Evolutionary conservation across 2,113 vertebrate genomes (phyloP), one percentile per base, ranked within the genome.

Genomic region (Onychostruthus taczanowskii): DNA sequence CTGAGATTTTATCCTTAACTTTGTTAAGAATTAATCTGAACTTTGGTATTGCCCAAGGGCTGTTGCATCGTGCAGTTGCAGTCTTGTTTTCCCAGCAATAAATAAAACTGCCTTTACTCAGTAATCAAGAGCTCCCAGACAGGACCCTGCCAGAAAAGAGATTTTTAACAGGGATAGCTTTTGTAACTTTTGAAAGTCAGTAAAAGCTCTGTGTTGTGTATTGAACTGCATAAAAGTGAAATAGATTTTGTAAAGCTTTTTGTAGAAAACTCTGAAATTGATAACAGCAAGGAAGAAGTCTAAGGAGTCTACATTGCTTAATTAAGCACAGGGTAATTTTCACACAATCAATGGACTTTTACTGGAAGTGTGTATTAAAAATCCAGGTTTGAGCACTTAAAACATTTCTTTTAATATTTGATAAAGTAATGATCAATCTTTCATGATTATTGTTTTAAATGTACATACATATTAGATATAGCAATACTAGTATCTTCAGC

Each of bases 391-490:
- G 59, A 89, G 69, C 79, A 69, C 82, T 93, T 82, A 78, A 78
- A 82, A 72, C 59, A 33, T 63, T 76, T 85, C 2, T 90, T 84
- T 90, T 82, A 88, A 79, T 85, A 90, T 94, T 93, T 93, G 77
- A 91, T 89, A 78, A 94, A 83, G 53, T 64, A 69, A 75, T 81
- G 67, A 77, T 90, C 64, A 92, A 46, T 96, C 28, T 92, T 95
- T 81, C 22, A 87, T 95, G 23, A 35, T 72, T 18, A 20, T 2
- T 70, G 35, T 84, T 89, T 90, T 67, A 33, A 49, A 23, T 49
- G 56, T 55, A 6, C 33, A 15, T 77, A 7, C 53, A 44, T 84
- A 75, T 80, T 80, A 82, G 72, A 91, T 91, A 44, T 62, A 67
- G 6, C n/a, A 87, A 55, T 31, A 52, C 26, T 79, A 23, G 12